Conservation (phyloP, 2,797 vertebrate species). For the Phrynocephalus guinanensis region DNA sequence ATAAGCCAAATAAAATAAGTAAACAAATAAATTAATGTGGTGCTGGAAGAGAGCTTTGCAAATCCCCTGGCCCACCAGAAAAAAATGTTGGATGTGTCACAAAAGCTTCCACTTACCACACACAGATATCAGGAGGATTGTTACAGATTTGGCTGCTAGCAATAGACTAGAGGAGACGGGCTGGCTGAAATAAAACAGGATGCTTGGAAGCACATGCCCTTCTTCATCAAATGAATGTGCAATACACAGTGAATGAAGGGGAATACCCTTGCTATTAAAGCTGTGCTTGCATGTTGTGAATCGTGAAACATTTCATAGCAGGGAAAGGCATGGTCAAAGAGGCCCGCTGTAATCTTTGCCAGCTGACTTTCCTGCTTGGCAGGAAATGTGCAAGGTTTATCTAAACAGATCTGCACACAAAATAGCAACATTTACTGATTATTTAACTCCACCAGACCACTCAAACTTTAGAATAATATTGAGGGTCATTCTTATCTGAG, state of each 20-base stretch:
- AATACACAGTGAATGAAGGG: conserved; percentile 9
- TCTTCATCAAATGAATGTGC: not conserved
- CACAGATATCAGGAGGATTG: not conserved
- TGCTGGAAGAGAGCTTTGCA: too few relatives aligned
- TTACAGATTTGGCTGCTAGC: not conserved
- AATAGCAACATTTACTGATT: conserved; percentile 56
- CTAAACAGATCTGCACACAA: conserved; percentile 63
- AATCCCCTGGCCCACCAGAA: too few relatives aligned
- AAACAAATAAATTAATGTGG: too few relatives aligned
- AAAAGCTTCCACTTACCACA: not conserved
- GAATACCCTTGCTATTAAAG: not conserved
- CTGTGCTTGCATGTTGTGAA: conserved; percentile 20
- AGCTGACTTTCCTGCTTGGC: conserved; percentile 16
- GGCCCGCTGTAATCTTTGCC: not conserved
- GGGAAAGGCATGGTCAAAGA: conserved; percentile 1
- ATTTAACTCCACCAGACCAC: conserved; percentile 55
- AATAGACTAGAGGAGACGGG: not conserved
- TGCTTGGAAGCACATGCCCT: not conserved
- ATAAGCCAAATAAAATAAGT: too few relatives aligned
- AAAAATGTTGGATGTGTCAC: not conserved
- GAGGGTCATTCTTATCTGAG: conserved; percentile 44
- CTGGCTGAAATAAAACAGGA: not conserved
- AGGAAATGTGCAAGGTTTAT: conserved; percentile 43
- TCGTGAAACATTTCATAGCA: conserved; percentile 29
- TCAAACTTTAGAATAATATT: conserved; percentile 61